Percentiles rank a stretch among this genome's conserved stretches.
Evolutionary conservation across 2,888 invertebrate genomes (phyloP).

Genomic region (Xestia ashworthii): DNA sequence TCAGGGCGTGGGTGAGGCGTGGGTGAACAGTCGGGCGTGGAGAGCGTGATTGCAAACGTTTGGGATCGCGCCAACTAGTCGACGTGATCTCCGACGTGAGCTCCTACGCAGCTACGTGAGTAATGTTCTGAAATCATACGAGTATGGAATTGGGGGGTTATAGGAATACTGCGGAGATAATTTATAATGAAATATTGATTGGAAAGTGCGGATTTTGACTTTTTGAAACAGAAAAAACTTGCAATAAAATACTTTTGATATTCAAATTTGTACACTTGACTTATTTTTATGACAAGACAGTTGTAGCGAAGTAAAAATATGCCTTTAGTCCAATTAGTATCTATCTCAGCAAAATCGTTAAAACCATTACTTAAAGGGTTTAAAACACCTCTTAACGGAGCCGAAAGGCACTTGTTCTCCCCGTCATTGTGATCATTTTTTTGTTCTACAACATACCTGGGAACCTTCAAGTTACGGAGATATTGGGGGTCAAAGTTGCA

Average conservation of each 20-base stretch:
- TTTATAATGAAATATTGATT: constrained; percentile 1
- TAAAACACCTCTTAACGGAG: too few relatives aligned
- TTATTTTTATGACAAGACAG: not conserved
- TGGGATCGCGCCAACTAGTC: constrained; percentile 60
- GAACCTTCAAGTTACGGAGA: too few relatives aligned
- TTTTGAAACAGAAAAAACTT: not conserved
- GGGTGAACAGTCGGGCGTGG: constrained; percentile 50
- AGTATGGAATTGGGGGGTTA: not conserved
- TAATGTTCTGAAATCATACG: constrained; percentile 45
- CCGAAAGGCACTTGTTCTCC: too few relatives aligned
- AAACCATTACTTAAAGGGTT: too few relatives aligned
- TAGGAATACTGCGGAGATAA: not conserved
- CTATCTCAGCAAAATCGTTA: not conserved
- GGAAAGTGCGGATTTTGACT: not conserved
- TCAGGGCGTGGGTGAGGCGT: constrained; percentile 46
- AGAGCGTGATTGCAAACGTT: constrained; percentile 63
- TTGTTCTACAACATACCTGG: too few relatives aligned
- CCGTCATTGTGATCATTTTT: too few relatives aligned
- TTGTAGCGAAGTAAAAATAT: not conserved
- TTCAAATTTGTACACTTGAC: not conserved
- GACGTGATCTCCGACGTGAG: constrained; percentile 24
- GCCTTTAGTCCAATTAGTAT: not conserved
- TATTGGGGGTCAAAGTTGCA: too few relatives aligned
- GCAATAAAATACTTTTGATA: too few relatives aligned
- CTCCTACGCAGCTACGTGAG: constrained; percentile 34